These are phyloP conservation scores for Petrophora chlorosata DNA, from an alignment of 2,888 invertebrate genomes.

Conservation along the genomic window DNA sequence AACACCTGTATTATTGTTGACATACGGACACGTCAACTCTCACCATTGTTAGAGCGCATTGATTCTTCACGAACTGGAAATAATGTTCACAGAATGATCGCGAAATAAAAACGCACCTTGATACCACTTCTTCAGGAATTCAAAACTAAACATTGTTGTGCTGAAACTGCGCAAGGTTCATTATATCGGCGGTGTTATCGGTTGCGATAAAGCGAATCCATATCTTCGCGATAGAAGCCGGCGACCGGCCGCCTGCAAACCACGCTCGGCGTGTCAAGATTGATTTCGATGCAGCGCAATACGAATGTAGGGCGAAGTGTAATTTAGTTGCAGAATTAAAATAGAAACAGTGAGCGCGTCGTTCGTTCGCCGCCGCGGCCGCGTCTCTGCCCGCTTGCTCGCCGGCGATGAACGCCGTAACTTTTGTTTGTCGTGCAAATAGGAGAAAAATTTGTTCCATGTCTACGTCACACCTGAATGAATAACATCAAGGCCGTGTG, in stretches of 20 bases:
- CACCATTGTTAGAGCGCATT: constrained; percentile 19
- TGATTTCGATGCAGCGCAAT: constrained; percentile 46
- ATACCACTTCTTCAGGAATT: constrained; percentile 78
- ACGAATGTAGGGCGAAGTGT: constrained; percentile 45
- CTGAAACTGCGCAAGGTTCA: constrained; percentile 55
- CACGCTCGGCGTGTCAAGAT: constrained; percentile 37
- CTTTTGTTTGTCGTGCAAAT: constrained; percentile 71
- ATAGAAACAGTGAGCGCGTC: constrained; percentile 56
- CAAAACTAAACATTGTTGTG: constrained; percentile 76
- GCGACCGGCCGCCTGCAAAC: constrained; percentile 25
- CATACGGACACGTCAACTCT: constrained; percentile 35
- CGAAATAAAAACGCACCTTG: constrained; percentile 62
- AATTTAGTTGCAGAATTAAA: constrained; percentile 48
- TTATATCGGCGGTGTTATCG: constrained; percentile 67
- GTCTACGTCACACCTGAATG: constrained; percentile 74
- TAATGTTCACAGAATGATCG: constrained; percentile 23
- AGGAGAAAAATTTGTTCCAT: constrained; percentile 74
- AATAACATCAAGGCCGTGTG: constrained; percentile 69
- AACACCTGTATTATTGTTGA: constrained; percentile 47
- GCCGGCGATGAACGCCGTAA: constrained; percentile 56
- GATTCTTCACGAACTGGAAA: constrained; percentile 5
- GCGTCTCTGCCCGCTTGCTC: constrained; percentile 48
- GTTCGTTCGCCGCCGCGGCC: constrained; percentile 56
- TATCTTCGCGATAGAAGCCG: constrained; percentile 47
- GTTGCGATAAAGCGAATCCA: constrained; percentile 62